Conservation (phyloP, 1,140 invertebrate species). For the Drosophila leontia region DNA sequence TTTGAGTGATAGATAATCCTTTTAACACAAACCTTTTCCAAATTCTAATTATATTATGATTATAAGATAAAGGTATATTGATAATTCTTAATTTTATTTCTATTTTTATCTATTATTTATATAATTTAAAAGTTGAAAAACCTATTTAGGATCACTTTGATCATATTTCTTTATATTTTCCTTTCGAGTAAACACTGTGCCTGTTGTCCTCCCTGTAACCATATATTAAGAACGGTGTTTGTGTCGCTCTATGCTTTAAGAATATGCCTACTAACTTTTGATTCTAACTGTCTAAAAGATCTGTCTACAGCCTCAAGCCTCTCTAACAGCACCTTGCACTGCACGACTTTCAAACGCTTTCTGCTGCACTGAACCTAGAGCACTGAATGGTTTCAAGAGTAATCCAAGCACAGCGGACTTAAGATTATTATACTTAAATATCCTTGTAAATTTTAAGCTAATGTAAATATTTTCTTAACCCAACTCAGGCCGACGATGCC, state of each 20-base stretch:
- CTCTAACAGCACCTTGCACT: constrained; percentile 67
- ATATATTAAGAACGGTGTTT: constrained; percentile 53
- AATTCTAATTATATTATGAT: neutral
- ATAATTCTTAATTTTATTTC: neutral
- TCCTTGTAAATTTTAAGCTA: neutral
- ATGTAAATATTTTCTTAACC: neutral
- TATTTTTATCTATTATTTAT: neutral
- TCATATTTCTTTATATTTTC: neutral
- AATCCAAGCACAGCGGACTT: constrained; percentile 43
- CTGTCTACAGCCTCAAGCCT: constrained; percentile 79
- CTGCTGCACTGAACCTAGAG: constrained; percentile 51
- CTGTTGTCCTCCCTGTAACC: constrained; percentile 14
- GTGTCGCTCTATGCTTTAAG: constrained; percentile 56
- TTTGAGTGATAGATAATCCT: neutral
- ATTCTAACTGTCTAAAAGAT: constrained; percentile 71
- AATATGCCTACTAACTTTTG: constrained; percentile 79
- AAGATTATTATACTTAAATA: neutral
- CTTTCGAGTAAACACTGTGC: constrained; percentile 18
- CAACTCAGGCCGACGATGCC: constrained; percentile 87
- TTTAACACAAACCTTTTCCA: neutral
- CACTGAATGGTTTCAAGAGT: constrained; percentile 47
- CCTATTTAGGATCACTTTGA: neutral
- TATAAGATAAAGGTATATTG: neutral
- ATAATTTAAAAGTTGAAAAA: neutral
- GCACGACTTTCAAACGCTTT: constrained; percentile 66